A percentile compares a stretch with the other conserved stretches of the same genome.
Evolutionary conservation across 2,888 invertebrate genomes (phyloP).

Genomic region (Volucella inflata): DNA sequence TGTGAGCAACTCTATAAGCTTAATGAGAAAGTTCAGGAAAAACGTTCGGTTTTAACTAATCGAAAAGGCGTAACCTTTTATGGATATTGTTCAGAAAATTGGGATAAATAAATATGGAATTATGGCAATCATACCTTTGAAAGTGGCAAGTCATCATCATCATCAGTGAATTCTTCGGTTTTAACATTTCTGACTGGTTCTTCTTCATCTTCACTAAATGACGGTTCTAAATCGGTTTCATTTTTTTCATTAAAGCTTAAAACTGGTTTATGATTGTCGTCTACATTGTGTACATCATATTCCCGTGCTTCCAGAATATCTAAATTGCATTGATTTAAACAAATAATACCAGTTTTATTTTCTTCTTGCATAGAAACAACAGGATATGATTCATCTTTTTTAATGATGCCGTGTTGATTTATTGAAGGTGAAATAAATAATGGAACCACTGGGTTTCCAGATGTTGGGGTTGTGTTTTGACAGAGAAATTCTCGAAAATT

Average conservation of each 20-base stretch:
- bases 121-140: constrained; percentile 88
- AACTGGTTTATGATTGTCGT: constrained; percentile 74
- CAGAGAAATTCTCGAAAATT: constrained; percentile 93
- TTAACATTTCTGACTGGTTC: constrained; percentile 84
- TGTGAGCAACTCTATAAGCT: too few relatives aligned
- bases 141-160: constrained; percentile 89
- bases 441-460: constrained; percentile 77
- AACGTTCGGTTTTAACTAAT: too few relatives aligned
- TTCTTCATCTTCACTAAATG: constrained; percentile 85
- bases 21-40: too few relatives aligned
- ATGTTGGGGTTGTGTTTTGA: constrained; percentile 75
- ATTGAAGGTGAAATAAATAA: constrained; percentile 78
- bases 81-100: too few relatives aligned
- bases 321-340: constrained; percentile 13
- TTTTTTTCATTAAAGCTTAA: constrained; percentile 77
- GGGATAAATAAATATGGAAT: background rate
- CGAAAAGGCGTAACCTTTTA: too few relatives aligned
- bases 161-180: constrained; percentile 83
- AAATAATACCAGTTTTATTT: constrained; percentile 33
- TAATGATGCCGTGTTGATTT: constrained; percentile 79
- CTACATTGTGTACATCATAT: constrained; percentile 20
- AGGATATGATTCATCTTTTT: constrained; percentile 78
- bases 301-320: constrained; percentile 75
- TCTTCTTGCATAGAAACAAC: constrained; percentile 58
- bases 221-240: constrained; percentile 81